phyloP scores from a whole-genome alignment of 2,113 vertebrate species.

The Cynoglossus semilaevis region DNA sequence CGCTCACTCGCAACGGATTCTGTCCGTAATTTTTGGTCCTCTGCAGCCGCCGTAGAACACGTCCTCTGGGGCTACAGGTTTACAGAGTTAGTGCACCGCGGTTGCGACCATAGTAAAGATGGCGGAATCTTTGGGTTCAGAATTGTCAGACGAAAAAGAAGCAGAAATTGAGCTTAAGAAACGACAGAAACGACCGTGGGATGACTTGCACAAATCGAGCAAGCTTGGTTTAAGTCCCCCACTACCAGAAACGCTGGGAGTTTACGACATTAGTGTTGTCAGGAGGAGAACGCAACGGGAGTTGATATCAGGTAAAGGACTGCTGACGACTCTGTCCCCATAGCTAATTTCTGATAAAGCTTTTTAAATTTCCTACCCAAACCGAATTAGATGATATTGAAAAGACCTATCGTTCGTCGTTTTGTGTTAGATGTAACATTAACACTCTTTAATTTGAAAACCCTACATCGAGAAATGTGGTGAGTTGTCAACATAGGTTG shows the following conservation, averaged over 20 bases:
- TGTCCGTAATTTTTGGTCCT: no score
- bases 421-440: no score
- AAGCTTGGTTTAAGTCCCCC: conserved; percentile 32
- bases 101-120: conserved; percentile 66
- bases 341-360: no score
- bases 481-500: no score
- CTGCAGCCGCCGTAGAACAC: no score
- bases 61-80: neutral
- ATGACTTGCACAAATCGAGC: conserved; percentile 33
- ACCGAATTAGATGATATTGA: no score
- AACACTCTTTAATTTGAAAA: no score
- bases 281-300: conserved; percentile 60
- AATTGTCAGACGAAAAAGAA: conserved; percentile 72
- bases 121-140: conserved; percentile 68
- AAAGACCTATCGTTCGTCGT: no score
- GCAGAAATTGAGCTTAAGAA: conserved; percentile 51
- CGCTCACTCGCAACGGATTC: no score
- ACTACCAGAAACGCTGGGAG: conserved; percentile 75
- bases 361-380: no score
- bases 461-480: no score
- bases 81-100: conserved; percentile 22
- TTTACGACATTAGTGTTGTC: conserved; percentile 68
- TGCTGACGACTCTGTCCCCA: neutral
- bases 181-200: conserved; percentile 43
- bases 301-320: conserved; percentile 68